Conservation (phyloP, 2,888 invertebrate genomes). For the Odontocolon sp. region DNA sequence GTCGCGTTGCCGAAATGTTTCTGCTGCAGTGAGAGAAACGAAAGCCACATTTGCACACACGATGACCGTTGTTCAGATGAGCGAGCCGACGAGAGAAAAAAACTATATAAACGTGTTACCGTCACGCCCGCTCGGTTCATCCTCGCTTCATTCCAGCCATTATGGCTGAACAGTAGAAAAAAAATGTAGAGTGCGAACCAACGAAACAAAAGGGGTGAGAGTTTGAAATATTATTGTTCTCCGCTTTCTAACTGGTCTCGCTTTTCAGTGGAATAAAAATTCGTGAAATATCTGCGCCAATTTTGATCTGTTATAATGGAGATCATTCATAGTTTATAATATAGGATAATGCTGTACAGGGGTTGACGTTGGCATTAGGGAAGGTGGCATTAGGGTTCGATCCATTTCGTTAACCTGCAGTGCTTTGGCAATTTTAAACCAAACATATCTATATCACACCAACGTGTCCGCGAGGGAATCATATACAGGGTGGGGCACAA, state of each 20-base stretch:
- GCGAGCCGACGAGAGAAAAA: constrained; percentile 20
- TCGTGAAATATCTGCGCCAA: constrained; percentile 19
- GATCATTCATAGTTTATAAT: background rate
- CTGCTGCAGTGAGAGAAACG: constrained; percentile 22
- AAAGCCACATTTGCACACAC: constrained; percentile 33
- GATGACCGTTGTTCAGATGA: constrained; percentile 25
- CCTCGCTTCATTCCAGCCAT: too few relatives aligned
- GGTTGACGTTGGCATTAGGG: constrained; percentile 56
- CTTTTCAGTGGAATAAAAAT: constrained; percentile 33
- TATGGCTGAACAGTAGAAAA: constrained; percentile 38
- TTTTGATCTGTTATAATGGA: constrained; percentile 13
- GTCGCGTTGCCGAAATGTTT: constrained; percentile 36
- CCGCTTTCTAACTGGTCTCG: constrained; percentile 29
- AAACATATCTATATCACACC: constrained; percentile 48
- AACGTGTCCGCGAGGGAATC: constrained; percentile 17
- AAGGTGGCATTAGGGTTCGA: constrained; percentile 52
- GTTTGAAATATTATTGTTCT: constrained; percentile 54
- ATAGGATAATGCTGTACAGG: constrained; percentile 19
- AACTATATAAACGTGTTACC: constrained; percentile 21
- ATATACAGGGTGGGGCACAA: constrained; percentile 38
- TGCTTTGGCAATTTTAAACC: constrained; percentile 58
- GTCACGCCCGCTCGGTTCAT: constrained; percentile 14
- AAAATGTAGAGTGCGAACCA: constrained; percentile 44
- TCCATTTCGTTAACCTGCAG: constrained; percentile 48
- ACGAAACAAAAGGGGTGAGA: constrained; percentile 35